Evolutionary conservation across 2,888 invertebrate genomes (phyloP).

Genomic region (Aphrophora alni): DNA sequence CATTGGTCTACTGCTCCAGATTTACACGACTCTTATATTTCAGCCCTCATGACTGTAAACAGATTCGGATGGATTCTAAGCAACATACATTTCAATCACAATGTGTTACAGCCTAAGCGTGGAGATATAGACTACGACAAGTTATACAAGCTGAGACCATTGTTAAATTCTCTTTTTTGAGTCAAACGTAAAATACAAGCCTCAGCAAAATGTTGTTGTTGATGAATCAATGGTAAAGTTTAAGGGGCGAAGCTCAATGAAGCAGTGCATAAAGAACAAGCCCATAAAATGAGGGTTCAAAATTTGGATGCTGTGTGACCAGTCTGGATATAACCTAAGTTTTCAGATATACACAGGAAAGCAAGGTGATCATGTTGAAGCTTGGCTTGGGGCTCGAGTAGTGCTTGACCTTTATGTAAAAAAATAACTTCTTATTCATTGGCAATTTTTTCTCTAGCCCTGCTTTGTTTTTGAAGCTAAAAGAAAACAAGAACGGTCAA

Average conservation of each 20-base stretch:
- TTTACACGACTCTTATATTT: not conserved
- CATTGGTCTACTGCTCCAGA: not conserved
- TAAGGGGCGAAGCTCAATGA: not conserved
- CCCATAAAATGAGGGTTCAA: not conserved
- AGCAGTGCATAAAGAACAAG: not conserved
- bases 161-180: not conserved
- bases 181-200: not conserved
- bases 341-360: too few species aligned
- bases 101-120: too few species aligned
- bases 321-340: too few species aligned
- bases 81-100: not conserved
- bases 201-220: not conserved
- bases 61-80: not conserved
- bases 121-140: slow-evolving; percentile 9
- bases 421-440: slow-evolving; percentile 12
- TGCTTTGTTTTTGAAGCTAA: slow-evolving; percentile 3
- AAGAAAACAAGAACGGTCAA: slow-evolving; percentile 16
- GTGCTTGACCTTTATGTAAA: not conserved
- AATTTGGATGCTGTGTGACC: too few species aligned
- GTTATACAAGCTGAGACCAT: not conserved
- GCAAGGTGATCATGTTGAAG: too few species aligned
- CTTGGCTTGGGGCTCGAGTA: too few species aligned
- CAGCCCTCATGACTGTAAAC: not conserved
- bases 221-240: not conserved
- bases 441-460: slow-evolving; percentile 10